Conservation (phyloP, 2,113 vertebrate species). For the Nestor notabilis region DNA sequence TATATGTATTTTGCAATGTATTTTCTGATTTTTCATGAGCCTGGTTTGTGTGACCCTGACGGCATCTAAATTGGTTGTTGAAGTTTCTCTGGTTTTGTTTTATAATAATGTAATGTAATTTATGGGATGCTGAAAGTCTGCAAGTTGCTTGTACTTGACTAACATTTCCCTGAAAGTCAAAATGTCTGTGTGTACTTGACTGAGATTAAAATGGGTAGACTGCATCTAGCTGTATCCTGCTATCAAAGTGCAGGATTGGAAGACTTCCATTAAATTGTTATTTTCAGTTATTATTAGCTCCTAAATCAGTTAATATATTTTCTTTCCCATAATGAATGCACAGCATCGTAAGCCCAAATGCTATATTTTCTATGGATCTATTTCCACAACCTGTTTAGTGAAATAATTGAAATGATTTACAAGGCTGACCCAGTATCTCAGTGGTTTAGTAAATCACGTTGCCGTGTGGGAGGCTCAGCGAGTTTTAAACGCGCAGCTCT, state of each 20-base stretch:
- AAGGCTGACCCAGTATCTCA: conserved; percentile 58
- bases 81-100: background rate
- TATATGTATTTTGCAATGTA: background rate
- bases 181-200: background rate
- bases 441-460: conserved; percentile 58
- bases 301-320: conserved; percentile 66
- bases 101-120: conserved; percentile 6
- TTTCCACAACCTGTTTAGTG: conserved; percentile 63
- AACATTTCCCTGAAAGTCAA: conserved; percentile 8
- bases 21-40: background rate
- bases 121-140: conserved; percentile 6
- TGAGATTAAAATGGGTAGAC: conserved; percentile 33
- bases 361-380: conserved; percentile 66
- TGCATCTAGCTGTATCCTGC: background rate
- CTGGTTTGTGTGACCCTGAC: background rate
- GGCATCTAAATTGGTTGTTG: background rate
- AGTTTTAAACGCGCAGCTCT: background rate
- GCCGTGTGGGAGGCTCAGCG: background rate
- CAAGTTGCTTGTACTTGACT: conserved; percentile 7
- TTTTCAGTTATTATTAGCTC: conserved; percentile 58
- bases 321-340: conserved; percentile 50
- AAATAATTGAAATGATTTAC: conserved; percentile 68
- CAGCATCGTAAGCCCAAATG: conserved; percentile 44
- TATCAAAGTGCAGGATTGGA: conserved; percentile 41
- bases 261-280: conserved; percentile 58